Percentiles rank a stretch among this genome's conserved stretches.
Evolutionary conservation across 2,113 vertebrate genomes (phyloP).

Genomic region (Bubalus kerabau): DNA sequence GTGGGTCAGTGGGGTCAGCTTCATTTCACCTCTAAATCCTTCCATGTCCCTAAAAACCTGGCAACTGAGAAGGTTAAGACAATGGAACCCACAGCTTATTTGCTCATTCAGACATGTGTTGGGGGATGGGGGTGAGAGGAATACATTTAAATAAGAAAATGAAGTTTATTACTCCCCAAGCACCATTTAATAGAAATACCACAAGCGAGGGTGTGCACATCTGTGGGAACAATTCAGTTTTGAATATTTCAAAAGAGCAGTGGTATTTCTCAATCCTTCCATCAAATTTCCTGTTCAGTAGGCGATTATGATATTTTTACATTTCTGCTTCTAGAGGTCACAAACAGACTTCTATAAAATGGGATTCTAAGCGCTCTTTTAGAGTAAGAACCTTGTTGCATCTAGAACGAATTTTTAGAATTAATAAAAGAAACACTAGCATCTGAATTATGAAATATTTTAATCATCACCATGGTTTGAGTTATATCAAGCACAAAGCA

Average conservation of each 20-base stretch:
- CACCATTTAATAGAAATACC: neutral
- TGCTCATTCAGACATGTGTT: neutral
- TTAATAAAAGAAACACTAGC: neutral
- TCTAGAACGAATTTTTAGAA: constrained; percentile 14
- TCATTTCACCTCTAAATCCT: constrained; percentile 19
- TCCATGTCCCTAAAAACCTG: neutral
- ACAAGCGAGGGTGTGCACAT: neutral
- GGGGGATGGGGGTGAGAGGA: neutral
- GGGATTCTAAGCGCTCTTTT: neutral
- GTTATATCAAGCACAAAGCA: neutral
- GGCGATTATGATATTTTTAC: constrained; percentile 12
- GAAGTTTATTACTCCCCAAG: neutral
- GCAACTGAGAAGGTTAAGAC: neutral
- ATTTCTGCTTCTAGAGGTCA: constrained; percentile 12
- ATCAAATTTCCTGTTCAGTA: neutral
- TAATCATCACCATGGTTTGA: neutral
- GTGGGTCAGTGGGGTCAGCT: neutral
- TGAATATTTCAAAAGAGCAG: neutral
- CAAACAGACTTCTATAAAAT: neutral
- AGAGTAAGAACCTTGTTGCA: neutral
- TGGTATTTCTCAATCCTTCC: neutral
- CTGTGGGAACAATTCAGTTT: neutral
- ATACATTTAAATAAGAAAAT: constrained; percentile 3
- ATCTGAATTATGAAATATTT: constrained; percentile 43
- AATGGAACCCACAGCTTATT: neutral